Evolutionary conservation across 1,140 invertebrate genomes (phyloP), one percentile per base, ranked within the genome.

Genomic region (Frieseomelitta varia): DNA sequence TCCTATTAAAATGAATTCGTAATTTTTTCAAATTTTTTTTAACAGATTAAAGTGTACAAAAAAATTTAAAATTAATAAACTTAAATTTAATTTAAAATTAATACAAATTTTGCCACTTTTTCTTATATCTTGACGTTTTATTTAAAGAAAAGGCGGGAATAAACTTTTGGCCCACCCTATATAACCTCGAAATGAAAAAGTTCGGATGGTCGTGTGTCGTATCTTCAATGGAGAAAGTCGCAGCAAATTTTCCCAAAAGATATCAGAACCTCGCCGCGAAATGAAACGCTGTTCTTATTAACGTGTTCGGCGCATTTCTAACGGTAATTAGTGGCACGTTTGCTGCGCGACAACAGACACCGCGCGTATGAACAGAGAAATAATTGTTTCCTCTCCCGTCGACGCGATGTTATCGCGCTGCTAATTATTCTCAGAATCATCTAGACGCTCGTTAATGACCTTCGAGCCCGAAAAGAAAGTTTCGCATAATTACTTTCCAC

Each of bases 401-500:
- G 21, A 10, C 39, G 83, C 11, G 86, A 88, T 88, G 67, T 30
- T 56, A 88, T 88, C 86, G 65, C 39, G 51, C 11, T 51, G 55
- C 76, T 88, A 87, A 88, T 87, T 88, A 88, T n/a, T 51, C 75
- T 68, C 30, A 72, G 79, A 85, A 90, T 90, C 79, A 87, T 83
- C 61, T 67, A 63, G 65, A 77, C 63, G 75, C 71, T 91, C 90
- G 92, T 92, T 94, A 94, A 94, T 94, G 93, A 93, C 93, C 93
- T 94, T 94, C 92, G 90, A 85, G 84, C 85, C 86, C 89, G 90
- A 84, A 92, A 94, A 86, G 93, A 94, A 94, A 94, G 91, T 93
- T 88, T 89, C 88, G 85, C 87, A 88, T 89, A 92, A 93, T 94
- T 91, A 93, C 93, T 93, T 93, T 94, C 92, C 85, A 92, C 74